Percentiles rank a stretch among this genome's conserved stretches.
These are phyloP conservation scores for Drosophila repleta DNA, from an alignment of 1,140 invertebrate species.

Conservation along the genomic window DNA sequence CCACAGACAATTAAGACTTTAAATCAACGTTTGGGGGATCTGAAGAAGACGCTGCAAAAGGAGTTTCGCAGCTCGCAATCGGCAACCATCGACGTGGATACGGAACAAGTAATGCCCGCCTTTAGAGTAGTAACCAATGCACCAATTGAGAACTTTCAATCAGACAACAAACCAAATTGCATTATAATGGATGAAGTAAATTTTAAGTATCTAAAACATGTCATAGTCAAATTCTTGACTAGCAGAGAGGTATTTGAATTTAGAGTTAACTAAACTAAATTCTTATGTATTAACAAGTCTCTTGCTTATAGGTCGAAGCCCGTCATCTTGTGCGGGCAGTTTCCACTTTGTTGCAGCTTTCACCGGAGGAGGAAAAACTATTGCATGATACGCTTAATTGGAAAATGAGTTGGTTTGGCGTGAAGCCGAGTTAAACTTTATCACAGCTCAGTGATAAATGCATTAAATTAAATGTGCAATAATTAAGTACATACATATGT, in stretches of 20 bases:
- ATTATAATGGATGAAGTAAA: constrained; percentile 85
- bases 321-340: constrained; percentile 95
- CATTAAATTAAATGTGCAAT: constrained; percentile 22
- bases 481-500: constrained; percentile 37
- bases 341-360: constrained; percentile 92
- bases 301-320: constrained; percentile 87
- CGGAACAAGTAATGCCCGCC: constrained; percentile 45
- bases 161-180: constrained; percentile 62
- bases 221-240: constrained; percentile 95
- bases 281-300: background rate
- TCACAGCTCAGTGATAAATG: constrained; percentile 59
- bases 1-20: constrained; percentile 91
- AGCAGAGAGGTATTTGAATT: constrained; percentile 89
- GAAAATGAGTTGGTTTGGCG: constrained; percentile 94
- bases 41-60: constrained; percentile 95
- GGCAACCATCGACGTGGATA: constrained; percentile 57
- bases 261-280: background rate
- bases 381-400: constrained; percentile 94
- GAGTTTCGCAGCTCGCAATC: constrained; percentile 87
- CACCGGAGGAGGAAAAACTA: constrained; percentile 93
- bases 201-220: constrained; percentile 94
- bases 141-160: constrained; percentile 36
- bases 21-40: constrained; percentile 92
- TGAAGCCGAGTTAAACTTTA: constrained; percentile 86
- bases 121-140: constrained; percentile 43